Evolutionary conservation across 2,113 vertebrate species (phyloP), one percentile per base, ranked within the genome.

Genomic region (Sporophila hypoxantha): DNA sequence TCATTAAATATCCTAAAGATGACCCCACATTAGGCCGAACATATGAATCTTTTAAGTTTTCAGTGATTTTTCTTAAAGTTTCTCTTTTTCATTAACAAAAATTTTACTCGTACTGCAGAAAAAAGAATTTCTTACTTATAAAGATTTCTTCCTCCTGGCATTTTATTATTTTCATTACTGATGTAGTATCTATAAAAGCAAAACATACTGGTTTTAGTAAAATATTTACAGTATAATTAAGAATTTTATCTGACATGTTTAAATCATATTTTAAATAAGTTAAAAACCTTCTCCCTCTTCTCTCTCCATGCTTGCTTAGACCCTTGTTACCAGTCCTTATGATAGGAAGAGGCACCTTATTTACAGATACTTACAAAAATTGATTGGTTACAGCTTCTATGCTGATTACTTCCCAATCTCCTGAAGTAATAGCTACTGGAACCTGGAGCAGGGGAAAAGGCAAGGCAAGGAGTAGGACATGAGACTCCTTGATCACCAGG

Each of bases 141-240:
- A 84, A 99, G 96, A 80, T 99, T 97, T 96, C 98, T 98, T 96
- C 97, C 97, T 80, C 98, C 98, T 64, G 99, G 98, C 74, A 34
- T 96, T 79, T 50, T 96, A 88, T 89, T 30, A 32, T 98, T 61
- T 94, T 99, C 97, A 95, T 99, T 99, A 94, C 99, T 99, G 74
- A 98, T 97, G 94, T 98, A 99, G 95, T 99, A 99, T 93, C 99
- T 99, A 93, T 74, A 77, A 93, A 87, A 96, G 62, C 67, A 96
- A 96, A 91, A 85, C 36, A 95, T 64, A 95, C 9, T 20, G 37
- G 10, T 46, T 88, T 86, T 61, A 46, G 46, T 50, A 88, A 84
- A 85, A 75, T 29, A 41, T 23, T 79, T 74, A 65, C 25, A 32
- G 29, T 12, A 44, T 6, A 91, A 41, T 50, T 22, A 42, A 74